Evolutionary conservation across 37 sponge, comb jelly and placozoan genomes (phyloP).

Genomic region (Bolinopsis microptera): DNA sequence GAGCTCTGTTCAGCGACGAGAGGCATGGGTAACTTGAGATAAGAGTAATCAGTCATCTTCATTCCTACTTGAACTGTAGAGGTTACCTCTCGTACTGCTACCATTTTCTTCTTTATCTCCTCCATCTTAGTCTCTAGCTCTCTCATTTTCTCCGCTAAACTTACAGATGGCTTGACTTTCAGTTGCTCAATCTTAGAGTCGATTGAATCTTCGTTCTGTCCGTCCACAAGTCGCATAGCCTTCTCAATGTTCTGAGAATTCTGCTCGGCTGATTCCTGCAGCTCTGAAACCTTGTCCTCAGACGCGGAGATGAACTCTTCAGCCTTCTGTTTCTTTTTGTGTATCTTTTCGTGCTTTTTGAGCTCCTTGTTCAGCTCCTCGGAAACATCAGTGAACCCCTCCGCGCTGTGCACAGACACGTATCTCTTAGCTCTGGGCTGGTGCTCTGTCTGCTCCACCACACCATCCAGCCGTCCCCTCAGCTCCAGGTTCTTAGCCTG

Average conservation of each 20-base stretch:
- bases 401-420: not conserved
- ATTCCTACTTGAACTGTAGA: slow-evolving; percentile 12
- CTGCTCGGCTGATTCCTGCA: not conserved
- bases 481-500: not conserved
- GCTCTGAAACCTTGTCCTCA: not conserved
- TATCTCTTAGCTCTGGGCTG: slow-evolving; percentile 51
- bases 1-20: slow-evolving; percentile 6
- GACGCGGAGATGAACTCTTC: not conserved
- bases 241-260: not conserved
- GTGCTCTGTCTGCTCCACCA: not conserved
- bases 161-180: not conserved
- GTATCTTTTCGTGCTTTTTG: not conserved
- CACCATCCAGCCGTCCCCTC: not conserved
- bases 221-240: not conserved
- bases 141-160: slow-evolving; percentile 49
- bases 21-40: slow-evolving; percentile 42
- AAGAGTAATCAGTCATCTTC: not conserved
- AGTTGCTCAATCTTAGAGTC: slow-evolving; percentile 10
- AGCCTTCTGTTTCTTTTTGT: not conserved
- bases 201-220: not conserved
- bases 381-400: not conserved
- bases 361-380: not conserved
- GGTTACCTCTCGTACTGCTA: not conserved
- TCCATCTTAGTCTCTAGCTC: slow-evolving; percentile 30
- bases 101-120: slow-evolving; percentile 12